Evolutionary conservation across 2,888 invertebrate genomes (phyloP).

Genomic region (Plagiodera versicolora): DNA sequence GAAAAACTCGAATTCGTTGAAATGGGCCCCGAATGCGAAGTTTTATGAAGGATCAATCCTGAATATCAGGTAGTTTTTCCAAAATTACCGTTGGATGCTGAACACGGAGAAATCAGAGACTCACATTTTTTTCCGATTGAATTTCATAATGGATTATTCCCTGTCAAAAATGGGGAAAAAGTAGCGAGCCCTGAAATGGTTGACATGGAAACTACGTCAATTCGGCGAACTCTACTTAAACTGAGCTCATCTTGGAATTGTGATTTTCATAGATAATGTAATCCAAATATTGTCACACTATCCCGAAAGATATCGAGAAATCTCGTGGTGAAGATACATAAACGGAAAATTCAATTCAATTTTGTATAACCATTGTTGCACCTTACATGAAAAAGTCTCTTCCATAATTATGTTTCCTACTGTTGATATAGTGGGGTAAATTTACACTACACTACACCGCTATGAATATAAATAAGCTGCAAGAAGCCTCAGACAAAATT

Average conservation of each 20-base stretch:
- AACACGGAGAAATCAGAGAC: too few relatives aligned
- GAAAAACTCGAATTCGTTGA: neutral
- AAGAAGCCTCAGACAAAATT: constrained; percentile 17
- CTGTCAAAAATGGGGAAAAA: too few relatives aligned
- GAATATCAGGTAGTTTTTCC: neutral
- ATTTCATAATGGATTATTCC: too few relatives aligned
- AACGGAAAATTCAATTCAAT: constrained; percentile 18
- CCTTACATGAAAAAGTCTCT: constrained; percentile 20
- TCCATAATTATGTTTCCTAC: constrained; percentile 20
- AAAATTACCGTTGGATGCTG: too few relatives aligned
- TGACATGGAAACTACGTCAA: neutral
- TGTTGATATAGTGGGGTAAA: constrained; percentile 20
- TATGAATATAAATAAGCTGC: constrained; percentile 23
- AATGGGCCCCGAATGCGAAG: neutral
- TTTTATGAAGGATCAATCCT: neutral
- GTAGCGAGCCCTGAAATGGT: too few relatives aligned
- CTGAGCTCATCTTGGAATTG: neutral
- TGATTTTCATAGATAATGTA: neutral
- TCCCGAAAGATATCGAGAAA: neutral
- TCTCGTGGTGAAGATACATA: neutral
- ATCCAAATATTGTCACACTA: neutral
- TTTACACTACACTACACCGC: constrained; percentile 19
- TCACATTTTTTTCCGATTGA: too few relatives aligned
- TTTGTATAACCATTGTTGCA: constrained; percentile 15
- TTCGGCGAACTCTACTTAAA: neutral